phyloP scores from a whole-genome alignment of 2,888 invertebrate species.

The Orchestes rusci region DNA sequence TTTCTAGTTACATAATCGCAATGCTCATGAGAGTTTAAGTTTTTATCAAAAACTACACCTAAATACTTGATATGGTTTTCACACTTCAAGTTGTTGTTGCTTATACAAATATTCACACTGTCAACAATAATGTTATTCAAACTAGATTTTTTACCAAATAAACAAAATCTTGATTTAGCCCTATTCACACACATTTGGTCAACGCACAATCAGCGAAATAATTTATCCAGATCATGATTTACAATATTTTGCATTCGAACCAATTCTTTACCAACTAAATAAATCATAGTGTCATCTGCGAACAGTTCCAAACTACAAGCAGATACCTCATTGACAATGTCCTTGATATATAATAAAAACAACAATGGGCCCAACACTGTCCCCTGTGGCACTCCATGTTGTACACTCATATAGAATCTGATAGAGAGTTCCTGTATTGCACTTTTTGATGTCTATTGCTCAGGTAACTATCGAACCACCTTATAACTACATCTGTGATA shows the following conservation, averaged over 20 bases:
- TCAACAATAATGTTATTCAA: not conserved
- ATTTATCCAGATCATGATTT: not conserved
- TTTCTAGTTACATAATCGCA: not conserved
- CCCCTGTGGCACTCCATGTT: no score
- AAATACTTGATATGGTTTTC: not conserved
- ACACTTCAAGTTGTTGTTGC: not conserved
- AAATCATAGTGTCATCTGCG: no score
- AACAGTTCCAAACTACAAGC: no score
- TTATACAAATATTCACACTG: not conserved
- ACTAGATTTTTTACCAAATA: slow-evolving; percentile 1
- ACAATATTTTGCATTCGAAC: no score
- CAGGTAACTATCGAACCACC: not conserved
- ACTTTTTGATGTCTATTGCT: not conserved
- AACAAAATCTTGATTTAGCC: slow-evolving; percentile 1
- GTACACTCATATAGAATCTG: not conserved
- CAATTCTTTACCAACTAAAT: not conserved
- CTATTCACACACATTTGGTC: not conserved
- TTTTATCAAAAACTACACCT: no score
- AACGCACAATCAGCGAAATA: not conserved
- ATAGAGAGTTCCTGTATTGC: no score
- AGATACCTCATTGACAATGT: no score
- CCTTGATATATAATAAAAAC: not conserved
- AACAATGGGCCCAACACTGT: no score
- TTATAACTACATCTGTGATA: not conserved
- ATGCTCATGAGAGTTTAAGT: not conserved